Conservation (phyloP, 2,797 vertebrate genomes). For the Tinamus major region DNA sequence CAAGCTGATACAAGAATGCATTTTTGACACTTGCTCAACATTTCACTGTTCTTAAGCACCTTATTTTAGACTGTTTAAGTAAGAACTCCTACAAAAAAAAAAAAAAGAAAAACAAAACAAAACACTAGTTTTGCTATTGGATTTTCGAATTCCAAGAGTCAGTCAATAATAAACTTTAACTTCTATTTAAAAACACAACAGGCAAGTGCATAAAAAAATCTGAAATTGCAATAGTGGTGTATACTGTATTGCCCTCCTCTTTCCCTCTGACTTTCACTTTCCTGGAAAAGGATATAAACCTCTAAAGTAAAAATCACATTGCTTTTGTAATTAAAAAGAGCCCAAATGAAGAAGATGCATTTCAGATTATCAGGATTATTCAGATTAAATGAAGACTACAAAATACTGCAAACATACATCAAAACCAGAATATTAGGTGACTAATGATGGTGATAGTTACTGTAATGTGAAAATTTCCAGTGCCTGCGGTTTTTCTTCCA, state of each 20-base stretch:
- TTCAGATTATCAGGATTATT: background rate
- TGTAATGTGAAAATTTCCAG: background rate
- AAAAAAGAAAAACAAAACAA: no score
- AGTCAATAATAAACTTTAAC: background rate
- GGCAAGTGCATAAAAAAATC: background rate
- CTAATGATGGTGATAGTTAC: background rate
- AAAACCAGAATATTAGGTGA: background rate
- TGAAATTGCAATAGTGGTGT: background rate
- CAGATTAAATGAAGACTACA: background rate
- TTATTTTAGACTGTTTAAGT: background rate
- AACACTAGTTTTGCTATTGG: background rate
- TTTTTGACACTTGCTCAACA: constrained; percentile 7
- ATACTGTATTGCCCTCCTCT: background rate
- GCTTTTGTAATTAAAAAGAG: background rate
- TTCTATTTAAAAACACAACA: background rate
- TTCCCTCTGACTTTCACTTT: background rate
- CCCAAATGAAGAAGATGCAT: background rate
- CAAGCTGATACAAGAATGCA: background rate
- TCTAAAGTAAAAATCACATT: background rate
- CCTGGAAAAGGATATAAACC: background rate
- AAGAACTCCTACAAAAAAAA: background rate
- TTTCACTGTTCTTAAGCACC: background rate
- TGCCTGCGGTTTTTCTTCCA: background rate
- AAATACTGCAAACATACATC: background rate
- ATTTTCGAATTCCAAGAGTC: background rate